Evolutionary conservation across 2,888 invertebrate species (phyloP).

Genomic region (Scrobipalpa costella): DNA sequence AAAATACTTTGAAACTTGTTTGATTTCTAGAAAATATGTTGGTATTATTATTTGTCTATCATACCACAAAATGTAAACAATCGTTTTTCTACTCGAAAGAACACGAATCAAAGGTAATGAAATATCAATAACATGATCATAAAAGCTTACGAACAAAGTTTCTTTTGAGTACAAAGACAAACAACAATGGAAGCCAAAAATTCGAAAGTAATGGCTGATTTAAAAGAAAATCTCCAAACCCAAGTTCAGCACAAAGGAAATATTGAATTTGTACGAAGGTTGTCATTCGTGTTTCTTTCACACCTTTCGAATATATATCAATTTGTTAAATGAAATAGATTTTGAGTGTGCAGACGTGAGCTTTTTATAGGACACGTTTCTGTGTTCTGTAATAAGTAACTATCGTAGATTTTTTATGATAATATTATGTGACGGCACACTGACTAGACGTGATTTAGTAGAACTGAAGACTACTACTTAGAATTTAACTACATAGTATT

Average conservation of each 20-base stretch:
- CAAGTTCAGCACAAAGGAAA: constrained; percentile 21
- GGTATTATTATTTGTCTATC: too few relatives aligned
- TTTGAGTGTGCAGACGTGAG: constrained; percentile 31
- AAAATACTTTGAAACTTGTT: neutral
- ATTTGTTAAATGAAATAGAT: constrained; percentile 35
- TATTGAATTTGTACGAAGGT: constrained; percentile 29
- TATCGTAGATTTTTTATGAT: too few relatives aligned
- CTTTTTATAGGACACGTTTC: constrained; percentile 18
- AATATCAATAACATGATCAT: constrained; percentile 4
- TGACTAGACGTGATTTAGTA: too few relatives aligned
- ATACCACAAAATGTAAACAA: too few relatives aligned
- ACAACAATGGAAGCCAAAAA: neutral
- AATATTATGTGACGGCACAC: too few relatives aligned
- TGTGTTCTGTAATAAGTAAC: constrained; percentile 6
- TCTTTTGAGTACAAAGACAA: neutral
- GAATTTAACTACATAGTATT: too few relatives aligned
- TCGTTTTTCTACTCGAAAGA: neutral
- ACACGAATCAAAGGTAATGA: neutral
- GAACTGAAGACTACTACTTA: too few relatives aligned
- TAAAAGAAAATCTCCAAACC: constrained; percentile 34
- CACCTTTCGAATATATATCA: constrained; percentile 32
- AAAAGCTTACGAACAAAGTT: neutral
- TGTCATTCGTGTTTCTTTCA: constrained; percentile 23
- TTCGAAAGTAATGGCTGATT: constrained; percentile 33
- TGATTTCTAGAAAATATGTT: too few relatives aligned